Evolutionary conservation across 2,888 invertebrate genomes (phyloP), one percentile per base, ranked within the genome.

Genomic region (Thelaira solivaga): DNA sequence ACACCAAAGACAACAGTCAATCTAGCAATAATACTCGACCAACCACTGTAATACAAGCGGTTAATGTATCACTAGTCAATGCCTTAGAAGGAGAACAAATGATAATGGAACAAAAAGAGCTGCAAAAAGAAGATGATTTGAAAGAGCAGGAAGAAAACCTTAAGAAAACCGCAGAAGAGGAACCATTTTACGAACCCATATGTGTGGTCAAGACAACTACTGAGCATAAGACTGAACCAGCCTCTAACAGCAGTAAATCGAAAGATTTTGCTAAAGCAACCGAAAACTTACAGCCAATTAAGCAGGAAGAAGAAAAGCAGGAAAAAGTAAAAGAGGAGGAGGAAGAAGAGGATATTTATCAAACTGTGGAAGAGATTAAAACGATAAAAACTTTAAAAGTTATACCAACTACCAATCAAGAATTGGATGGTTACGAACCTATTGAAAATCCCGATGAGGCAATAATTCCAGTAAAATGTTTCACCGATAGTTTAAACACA

Each of bases 1-100:
- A 92, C 69, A 86, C 90, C 22, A 85, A 85, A 74, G 82, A 84
- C 13, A 82, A n/a, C n/a, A n/a, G n/a, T n/a, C n/a, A n/a, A n/a
- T n/a, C n/a, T n/a, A n/a, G n/a, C n/a, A n/a, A n/a, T n/a, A n/a
- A n/a, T n/a, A n/a, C n/a, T n/a, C n/a, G n/a, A 51, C 81, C 85
- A 68, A 55, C 82, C 36, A 64, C 81, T 36, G 81, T 88, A 24
- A 83, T 85, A 22, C 87, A 89, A 80, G 89, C 89, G 6, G 85
- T 89, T 0, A 89, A 89, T 76, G 85, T 85, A 8, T 82, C 85
- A 1, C 82, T 89, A 31, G 86, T 89, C 13, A 88, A 88, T 80
- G 82, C 83, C 81, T 85, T 86, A 51, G 86, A 86, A 59, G 86
- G 87, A 2, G 86, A 86, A 75, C 85, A 85, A 57, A 82, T 84